Evolutionary conservation across 2,113 vertebrate genomes (phyloP).

Genomic region (Phylloscopus whistleri): DNA sequence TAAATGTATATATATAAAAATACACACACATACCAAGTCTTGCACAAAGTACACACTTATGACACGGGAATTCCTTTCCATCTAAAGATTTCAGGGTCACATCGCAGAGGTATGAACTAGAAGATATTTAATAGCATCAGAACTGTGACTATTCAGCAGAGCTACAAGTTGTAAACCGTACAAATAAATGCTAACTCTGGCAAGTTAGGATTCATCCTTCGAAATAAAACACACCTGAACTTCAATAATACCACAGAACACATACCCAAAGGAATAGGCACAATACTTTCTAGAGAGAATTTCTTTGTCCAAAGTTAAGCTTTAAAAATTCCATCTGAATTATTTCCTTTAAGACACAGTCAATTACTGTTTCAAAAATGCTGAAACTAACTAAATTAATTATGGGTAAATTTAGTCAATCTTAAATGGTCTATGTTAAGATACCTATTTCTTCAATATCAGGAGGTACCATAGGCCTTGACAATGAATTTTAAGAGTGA

Average conservation of each 20-base stretch:
- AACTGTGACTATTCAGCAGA: not conserved
- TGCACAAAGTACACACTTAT: slow-evolving; percentile 96
- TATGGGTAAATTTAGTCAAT: not conserved
- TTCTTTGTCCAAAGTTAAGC: not conserved
- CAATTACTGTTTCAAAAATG: not conserved
- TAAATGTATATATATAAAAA: not conserved
- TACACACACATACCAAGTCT: slow-evolving; percentile 83
- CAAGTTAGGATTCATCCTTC: not conserved
- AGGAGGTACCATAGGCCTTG: not conserved
- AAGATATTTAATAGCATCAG: slow-evolving; percentile 37
- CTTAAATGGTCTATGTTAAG: not conserved
- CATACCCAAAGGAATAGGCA: not conserved
- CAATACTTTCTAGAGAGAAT: not conserved
- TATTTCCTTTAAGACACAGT: not conserved
- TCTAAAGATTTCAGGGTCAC: slow-evolving; percentile 92
- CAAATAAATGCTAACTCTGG: not conserved
- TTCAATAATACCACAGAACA: not conserved
- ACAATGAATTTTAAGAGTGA: not conserved
- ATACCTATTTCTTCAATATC: not conserved
- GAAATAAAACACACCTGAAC: not conserved
- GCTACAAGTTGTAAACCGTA: not conserved
- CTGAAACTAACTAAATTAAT: not conserved
- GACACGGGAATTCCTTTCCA: slow-evolving; percentile 92
- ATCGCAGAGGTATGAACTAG: slow-evolving; percentile 88
- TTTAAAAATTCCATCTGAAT: not conserved